Evolutionary conservation across 2,888 invertebrate genomes (phyloP), one percentile per base, ranked within the genome.

Genomic region (Mechanitis mazaeus): DNA sequence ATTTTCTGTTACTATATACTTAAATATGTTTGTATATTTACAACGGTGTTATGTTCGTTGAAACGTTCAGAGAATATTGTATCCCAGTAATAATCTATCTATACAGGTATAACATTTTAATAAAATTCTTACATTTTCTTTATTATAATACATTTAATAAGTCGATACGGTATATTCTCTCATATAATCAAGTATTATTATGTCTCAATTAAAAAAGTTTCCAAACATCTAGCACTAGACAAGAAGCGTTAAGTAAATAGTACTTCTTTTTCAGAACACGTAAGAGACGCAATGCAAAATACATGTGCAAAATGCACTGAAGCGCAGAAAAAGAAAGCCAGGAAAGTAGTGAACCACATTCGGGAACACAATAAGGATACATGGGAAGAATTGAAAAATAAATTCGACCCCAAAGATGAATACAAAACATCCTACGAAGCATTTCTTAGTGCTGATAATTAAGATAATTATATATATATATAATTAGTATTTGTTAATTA

Each of bases 251-350:
- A 3, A 3, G 35, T 35, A 35, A 35, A 35, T 5, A 35, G 35
- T 35, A 5, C 35, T 6, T 35, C 3, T 35, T 46, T 90, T 87
- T 3, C 81, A 94, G 94, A 79, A 20, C 80, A 91, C 55, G 82
- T 95, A 33, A 93, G 93, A 42, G 95, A 95, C 68, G 95, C 94
- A 0, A 84, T 95, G 72, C 87, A 91, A 68, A 92, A 91, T 3
- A 92, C 92, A 6, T 95, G 95, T 79, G 70, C 78, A 54, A 94
- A 94, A 77, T 95, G 95, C 77, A 94, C 92, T 31, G 91, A 92
- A 2, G 92, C 91, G 66, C 95, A 95, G 75, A 92, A 85, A 70
- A 73, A 75, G 2, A 92, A 92, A 33, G 92, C 93, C 55, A 92
- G 93, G 70, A 93, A 92, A 74, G 93, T 95, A 0, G 91, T 95